Percentiles rank a stretch among this genome's conserved stretches.
Evolutionary conservation across 2,888 invertebrate genomes (phyloP).

Genomic region (Agonopterix subpropinquella): DNA sequence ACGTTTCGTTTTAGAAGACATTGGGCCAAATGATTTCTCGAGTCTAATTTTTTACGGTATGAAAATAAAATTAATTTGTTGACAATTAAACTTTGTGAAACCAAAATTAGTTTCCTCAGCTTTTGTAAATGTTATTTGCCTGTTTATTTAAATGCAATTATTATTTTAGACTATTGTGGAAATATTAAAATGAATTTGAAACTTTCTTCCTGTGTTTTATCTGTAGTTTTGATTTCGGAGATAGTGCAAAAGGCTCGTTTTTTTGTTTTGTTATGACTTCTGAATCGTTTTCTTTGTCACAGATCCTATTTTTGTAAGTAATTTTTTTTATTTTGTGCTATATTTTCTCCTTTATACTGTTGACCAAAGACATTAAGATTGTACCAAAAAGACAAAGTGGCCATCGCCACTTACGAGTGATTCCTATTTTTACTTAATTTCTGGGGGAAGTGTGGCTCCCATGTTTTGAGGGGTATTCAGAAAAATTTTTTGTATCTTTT

Average conservation of each 20-base stretch:
- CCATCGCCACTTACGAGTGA: constrained; percentile 22
- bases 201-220: constrained; percentile 60
- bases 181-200: constrained; percentile 74
- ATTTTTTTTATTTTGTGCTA: constrained; percentile 28
- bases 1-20: background rate
- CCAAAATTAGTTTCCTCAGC: constrained; percentile 25
- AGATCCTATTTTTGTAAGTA: constrained; percentile 40
- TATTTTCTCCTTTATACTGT: constrained; percentile 34
- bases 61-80: constrained; percentile 14
- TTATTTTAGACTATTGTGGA: constrained; percentile 69
- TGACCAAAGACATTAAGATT: constrained; percentile 57
- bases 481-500: constrained; percentile 33
- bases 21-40: constrained; percentile 8
- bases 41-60: constrained; percentile 1
- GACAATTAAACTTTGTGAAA: constrained; percentile 9
- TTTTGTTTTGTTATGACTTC: constrained; percentile 4
- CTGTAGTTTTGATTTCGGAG: constrained; percentile 42
- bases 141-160: constrained; percentile 51
- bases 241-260: constrained; percentile 31
- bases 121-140: constrained; percentile 40
- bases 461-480: background rate
- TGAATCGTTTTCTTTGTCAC: constrained; percentile 24
- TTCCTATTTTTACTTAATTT: constrained; percentile 53
- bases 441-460: constrained; percentile 32
- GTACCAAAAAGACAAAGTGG: constrained; percentile 55